Percentiles rank a stretch among this genome's conserved stretches.
These are phyloP conservation scores for Bovichtus variegatus DNA, from an alignment of 2,797 vertebrate species.

Conservation along the genomic window DNA sequence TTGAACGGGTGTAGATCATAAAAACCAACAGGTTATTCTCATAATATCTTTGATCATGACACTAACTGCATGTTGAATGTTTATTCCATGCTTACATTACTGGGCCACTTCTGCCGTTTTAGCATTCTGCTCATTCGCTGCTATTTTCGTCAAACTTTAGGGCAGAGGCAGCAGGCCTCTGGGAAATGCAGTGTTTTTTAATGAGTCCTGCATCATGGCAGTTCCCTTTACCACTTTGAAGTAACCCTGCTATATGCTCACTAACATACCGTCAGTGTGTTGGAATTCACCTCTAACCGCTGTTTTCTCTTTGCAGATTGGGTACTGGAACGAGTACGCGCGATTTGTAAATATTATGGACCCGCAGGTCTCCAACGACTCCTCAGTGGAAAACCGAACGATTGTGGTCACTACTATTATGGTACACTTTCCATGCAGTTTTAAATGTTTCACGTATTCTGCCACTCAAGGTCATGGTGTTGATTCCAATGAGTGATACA, in stretches of 20 bases:
- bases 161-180: conserved; percentile 50
- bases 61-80: conserved; percentile 22
- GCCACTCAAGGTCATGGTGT: conserved; percentile 91
- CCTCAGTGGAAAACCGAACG: conserved; percentile 98
- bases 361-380: conserved; percentile 94
- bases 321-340: conserved; percentile 98
- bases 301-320: conserved; percentile 90
- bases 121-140: conserved; percentile 44
- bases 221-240: conserved; percentile 20
- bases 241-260: conserved; percentile 25
- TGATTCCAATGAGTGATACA: conserved; percentile 87
- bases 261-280: background rate
- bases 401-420: conserved; percentile 99
- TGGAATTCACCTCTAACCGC: conserved; percentile 46
- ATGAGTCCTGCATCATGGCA: conserved; percentile 68
- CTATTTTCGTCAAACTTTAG: conserved; percentile 44
- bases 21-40: conserved; percentile 13
- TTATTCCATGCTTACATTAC: conserved; percentile 9
- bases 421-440: conserved; percentile 93
- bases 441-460: conserved; percentile 90
- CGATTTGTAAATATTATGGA: conserved; percentile 97
- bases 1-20: conserved; percentile 11
- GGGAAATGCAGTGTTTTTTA: conserved; percentile 66
- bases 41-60: conserved; percentile 26
- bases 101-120: conserved; percentile 13